Evolutionary conservation across 1,140 invertebrate genomes (phyloP).

Genomic region (Pollicipes pollicipes): DNA sequence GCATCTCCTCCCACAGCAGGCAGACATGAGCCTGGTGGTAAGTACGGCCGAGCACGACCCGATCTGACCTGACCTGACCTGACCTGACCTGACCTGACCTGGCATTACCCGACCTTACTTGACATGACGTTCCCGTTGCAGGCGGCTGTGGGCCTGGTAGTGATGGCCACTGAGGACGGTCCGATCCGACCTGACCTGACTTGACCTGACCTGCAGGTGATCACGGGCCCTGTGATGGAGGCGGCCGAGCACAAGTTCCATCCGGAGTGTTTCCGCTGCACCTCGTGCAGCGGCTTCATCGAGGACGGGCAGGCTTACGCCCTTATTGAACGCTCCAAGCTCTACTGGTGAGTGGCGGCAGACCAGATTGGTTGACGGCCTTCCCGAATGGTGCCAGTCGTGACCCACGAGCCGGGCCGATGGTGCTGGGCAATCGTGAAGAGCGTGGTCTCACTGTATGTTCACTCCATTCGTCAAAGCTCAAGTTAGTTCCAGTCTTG

Average conservation of each 20-base stretch:
- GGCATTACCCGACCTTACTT: background rate
- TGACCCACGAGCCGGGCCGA: too few species aligned
- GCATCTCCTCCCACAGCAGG: too few species aligned
- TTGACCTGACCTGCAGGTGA: slow-evolving; percentile 35
- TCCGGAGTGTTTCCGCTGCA: slow-evolving; percentile 83
- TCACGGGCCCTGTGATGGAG: slow-evolving; percentile 83
- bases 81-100: background rate
- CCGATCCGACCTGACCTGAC: slow-evolving; percentile 12
- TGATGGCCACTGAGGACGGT: slow-evolving; percentile 7
- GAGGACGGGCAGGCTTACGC: slow-evolving; percentile 83
- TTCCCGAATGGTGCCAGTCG: too few species aligned
- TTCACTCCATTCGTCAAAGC: too few species aligned
- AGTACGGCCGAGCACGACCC: too few species aligned
- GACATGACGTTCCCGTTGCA: background rate
- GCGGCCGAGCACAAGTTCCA: slow-evolving; percentile 87
- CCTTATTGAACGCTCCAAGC: slow-evolving; percentile 63
- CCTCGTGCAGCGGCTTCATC: slow-evolving; percentile 59
- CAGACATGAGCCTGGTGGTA: too few species aligned
- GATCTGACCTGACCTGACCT: too few species aligned
- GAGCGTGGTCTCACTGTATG: too few species aligned
- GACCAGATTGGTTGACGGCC: background rate
- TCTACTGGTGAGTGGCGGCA: slow-evolving; percentile 52
- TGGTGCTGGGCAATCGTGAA: too few species aligned
- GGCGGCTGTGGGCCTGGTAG: background rate
- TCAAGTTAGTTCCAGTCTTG: too few species aligned